Base-by-base conservation (phyloP, 2,888 invertebrate species). In the Drosophila phalerata region DNA sequence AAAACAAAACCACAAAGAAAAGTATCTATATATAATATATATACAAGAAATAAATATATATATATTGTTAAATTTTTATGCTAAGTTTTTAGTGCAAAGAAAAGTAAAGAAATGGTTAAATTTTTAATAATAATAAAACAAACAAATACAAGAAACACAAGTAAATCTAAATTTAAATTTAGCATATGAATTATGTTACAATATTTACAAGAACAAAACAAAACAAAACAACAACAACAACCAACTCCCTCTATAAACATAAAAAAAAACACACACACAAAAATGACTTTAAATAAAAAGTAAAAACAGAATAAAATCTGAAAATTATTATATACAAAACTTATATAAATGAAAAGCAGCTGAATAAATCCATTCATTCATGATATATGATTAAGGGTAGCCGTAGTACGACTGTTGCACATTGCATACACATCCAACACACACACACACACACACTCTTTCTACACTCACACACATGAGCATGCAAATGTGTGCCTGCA, bases 41-140 rank as follows among this genome's bases (percentile, higher is more conserved):
- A 79, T 69, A 79, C 69, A 73, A 77, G 49, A 69, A 67, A 77
- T 47, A 71, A 67, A 76, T 75, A 78, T 69, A 81, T 69, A 81
- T 83, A 75, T 83, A 83, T 81, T 87, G 87, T 87, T 87, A 87
- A 84, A 85, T 81, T 84, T 87, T 72, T 81, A 85, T 89, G 84
- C 84, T 85, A 88, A 88, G 88, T 88, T 88, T 88, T 89, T 88
- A 88, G 86, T 88, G 85, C 76, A 76, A 83, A 83, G 76, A 77
- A 69, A 65, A 53, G 74, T 30, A 49, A 60, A 71, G 13, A 67
- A 51, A 51, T 64, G 64, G 64, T 64, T 64, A 64, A 64, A 64
- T 64, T 64, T 64, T 64, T 64, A 64, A 64, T 64, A 68, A 40
- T 63, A 67, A 57, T 32, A 42, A 55, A 45, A 61, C 51, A 28